Evolutionary conservation across 2,888 invertebrate genomes (phyloP).

Genomic region (Macrophya alboannulata): DNA sequence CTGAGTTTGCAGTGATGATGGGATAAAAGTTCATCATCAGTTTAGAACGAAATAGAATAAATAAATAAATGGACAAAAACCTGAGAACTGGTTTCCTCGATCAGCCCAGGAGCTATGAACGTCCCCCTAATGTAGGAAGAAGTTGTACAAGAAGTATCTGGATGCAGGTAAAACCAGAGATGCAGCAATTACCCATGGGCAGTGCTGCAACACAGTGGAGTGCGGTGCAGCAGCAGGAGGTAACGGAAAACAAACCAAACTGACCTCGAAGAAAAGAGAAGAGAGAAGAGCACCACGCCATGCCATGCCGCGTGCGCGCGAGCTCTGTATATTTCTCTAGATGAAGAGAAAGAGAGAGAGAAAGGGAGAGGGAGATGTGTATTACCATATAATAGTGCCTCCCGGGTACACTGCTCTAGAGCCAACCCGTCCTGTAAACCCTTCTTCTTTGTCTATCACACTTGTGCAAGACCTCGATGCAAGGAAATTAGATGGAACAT

Average conservation of each 20-base stretch:
- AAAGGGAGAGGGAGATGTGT: conserved; percentile 71
- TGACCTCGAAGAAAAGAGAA: conserved; percentile 32
- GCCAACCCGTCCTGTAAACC: conserved; percentile 3
- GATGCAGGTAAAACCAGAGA: conserved; percentile 48
- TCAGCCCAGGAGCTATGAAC: conserved; percentile 13
- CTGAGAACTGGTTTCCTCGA: conserved; percentile 10
- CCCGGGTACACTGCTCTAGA: conserved; percentile 72
- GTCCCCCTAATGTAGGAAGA: conserved; percentile 9
- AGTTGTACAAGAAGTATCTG: conserved; percentile 29
- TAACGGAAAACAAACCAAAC: conserved; percentile 53
- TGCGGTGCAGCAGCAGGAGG: conserved; percentile 21
- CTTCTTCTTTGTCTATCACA: conserved; percentile 33
- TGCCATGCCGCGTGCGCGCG: conserved; percentile 35
- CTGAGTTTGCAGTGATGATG: not conserved
- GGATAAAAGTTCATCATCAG: conserved; percentile 49
- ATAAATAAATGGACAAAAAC: not conserved
- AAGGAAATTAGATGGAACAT: not conserved
- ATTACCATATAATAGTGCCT: conserved; percentile 80
- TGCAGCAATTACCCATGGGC: conserved; percentile 1
- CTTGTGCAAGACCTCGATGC: conserved; percentile 9
- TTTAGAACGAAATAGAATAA: conserved; percentile 50
- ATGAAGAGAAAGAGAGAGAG: conserved; percentile 54
- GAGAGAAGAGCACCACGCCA: not conserved
- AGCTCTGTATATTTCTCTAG: not conserved
- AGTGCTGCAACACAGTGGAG: not conserved